phyloP scores from a whole-genome alignment of 2,113 vertebrate genomes.

The Hemichromis elongatus region DNA sequence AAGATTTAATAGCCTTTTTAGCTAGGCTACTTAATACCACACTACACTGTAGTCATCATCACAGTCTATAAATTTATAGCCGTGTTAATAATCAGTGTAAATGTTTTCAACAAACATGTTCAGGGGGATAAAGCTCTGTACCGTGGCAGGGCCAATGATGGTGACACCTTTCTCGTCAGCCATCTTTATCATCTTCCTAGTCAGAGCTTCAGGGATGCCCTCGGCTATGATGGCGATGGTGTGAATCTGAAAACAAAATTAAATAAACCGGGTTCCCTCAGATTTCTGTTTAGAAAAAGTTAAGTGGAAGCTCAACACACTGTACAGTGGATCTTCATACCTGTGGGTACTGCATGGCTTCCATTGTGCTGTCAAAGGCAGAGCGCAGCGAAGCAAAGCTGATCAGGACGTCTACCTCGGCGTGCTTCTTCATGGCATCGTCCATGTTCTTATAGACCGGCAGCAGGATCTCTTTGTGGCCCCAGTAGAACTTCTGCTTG shows the following conservation, averaged over 20 bases:
- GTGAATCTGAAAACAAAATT: conserved; percentile 76
- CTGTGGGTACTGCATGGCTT: conserved; percentile 91
- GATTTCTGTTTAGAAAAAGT: not conserved
- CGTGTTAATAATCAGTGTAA: accelerated
- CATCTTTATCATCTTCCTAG: conserved; percentile 86
- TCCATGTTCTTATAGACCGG: conserved; percentile 97
- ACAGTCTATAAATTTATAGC: not conserved
- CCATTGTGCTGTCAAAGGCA: conserved; percentile 92
- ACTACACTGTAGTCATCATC: not conserved
- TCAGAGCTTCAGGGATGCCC: conserved; percentile 94
- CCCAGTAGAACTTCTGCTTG: conserved; percentile 99
- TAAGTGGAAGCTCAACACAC: not conserved
- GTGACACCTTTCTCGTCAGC: conserved; percentile 94
- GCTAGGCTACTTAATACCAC: not conserved
- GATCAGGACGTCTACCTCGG: conserved; percentile 92
- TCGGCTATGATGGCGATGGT: conserved; percentile 96
- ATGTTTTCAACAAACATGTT: not conserved
- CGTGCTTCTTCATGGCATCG: conserved; percentile 94
- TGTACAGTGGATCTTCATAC: conserved; percentile 48
- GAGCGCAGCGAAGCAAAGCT: conserved; percentile 96
- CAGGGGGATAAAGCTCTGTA: conserved; percentile 45
- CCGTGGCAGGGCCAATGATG: conserved; percentile 96
- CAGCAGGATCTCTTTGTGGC: conserved; percentile 96
- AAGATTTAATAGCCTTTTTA: not conserved
- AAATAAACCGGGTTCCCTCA: not conserved